phyloP scores from a whole-genome alignment of 2,113 vertebrate genomes.

The Mormyrus iriodes region DNA sequence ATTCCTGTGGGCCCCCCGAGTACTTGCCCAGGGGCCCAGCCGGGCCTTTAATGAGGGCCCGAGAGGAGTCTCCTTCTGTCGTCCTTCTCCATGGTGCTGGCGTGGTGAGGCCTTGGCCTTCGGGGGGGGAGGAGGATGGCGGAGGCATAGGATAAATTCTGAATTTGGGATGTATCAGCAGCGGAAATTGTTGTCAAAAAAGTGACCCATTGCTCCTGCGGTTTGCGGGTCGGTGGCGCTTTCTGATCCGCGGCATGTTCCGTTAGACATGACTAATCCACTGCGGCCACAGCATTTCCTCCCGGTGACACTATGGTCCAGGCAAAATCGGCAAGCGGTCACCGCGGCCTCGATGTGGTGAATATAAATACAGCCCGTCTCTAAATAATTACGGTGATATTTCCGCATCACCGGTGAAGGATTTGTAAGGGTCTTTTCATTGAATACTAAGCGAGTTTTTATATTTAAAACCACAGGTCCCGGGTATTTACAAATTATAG shows the following conservation, averaged over 20 bases:
- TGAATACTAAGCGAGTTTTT: conserved; percentile 19
- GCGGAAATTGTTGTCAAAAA: background rate
- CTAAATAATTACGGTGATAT: conserved; percentile 11
- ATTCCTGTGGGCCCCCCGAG: conserved; percentile 58
- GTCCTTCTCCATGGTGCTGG: background rate
- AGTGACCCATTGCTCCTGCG: background rate
- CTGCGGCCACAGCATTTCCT: background rate
- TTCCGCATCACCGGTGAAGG: conserved; percentile 2
- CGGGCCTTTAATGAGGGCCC: conserved; percentile 30
- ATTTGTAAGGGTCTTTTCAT: conserved; percentile 13
- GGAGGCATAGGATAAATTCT: too few species aligned
- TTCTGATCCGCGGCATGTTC: background rate
- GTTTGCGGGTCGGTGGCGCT: background rate
- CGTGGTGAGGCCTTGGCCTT: background rate
- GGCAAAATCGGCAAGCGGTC: background rate
- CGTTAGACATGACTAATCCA: conserved; percentile 5
- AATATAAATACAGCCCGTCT: conserved; percentile 7
- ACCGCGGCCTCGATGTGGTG: background rate
- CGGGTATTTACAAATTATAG: conserved; percentile 20
- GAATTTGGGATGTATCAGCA: background rate
- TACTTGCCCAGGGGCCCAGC: conserved; percentile 54
- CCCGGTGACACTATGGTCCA: background rate
- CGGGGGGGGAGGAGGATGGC: background rate
- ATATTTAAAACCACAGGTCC: background rate
- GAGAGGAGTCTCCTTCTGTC: conserved; percentile 13